These are phyloP conservation scores for Drosophila nebulosa DNA, from an alignment of 1,140 invertebrate genomes.

Conservation along the genomic window DNA sequence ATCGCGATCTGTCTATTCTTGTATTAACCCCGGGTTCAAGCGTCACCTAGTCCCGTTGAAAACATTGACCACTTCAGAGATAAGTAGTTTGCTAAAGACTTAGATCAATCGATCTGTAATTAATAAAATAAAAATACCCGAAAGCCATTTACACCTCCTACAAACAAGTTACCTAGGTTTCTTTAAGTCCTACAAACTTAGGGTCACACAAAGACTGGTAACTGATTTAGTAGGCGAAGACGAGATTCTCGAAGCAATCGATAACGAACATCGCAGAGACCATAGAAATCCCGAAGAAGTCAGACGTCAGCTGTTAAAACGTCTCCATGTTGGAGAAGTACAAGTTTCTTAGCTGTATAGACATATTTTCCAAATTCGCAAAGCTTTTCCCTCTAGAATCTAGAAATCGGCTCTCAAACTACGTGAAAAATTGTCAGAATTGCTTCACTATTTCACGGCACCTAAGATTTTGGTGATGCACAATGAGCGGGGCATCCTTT, in stretches of 20 bases:
- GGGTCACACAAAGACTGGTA: conserved; percentile 3
- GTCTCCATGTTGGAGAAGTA: no score
- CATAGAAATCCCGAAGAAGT: conserved; percentile 8
- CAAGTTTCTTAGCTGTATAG: no score
- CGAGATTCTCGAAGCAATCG: not conserved
- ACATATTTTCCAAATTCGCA: no score
- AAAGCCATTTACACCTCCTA: not conserved
- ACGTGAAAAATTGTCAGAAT: not conserved
- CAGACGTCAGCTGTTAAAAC: not conserved
- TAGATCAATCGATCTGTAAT: not conserved
- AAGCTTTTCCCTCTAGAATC: not conserved
- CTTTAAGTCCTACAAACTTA: not conserved
- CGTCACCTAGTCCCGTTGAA: no score
- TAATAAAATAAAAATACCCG: conserved; percentile 5
- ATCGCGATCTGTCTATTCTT: not conserved
- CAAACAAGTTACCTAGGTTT: not conserved
- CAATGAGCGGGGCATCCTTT: not conserved
- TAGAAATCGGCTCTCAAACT: not conserved
- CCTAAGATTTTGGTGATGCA: not conserved
- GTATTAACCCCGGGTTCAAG: no score
- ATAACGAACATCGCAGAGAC: conserved; percentile 13
- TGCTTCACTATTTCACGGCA: conserved; percentile 1
- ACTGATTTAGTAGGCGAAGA: not conserved
- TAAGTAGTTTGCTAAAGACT: not conserved
- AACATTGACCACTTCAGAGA: not conserved